Percentiles rank a stretch among this genome's conserved stretches.
These are phyloP conservation scores for Oppia nitens DNA, from an alignment of 1,140 invertebrate genomes.

Conservation along the genomic window DNA sequence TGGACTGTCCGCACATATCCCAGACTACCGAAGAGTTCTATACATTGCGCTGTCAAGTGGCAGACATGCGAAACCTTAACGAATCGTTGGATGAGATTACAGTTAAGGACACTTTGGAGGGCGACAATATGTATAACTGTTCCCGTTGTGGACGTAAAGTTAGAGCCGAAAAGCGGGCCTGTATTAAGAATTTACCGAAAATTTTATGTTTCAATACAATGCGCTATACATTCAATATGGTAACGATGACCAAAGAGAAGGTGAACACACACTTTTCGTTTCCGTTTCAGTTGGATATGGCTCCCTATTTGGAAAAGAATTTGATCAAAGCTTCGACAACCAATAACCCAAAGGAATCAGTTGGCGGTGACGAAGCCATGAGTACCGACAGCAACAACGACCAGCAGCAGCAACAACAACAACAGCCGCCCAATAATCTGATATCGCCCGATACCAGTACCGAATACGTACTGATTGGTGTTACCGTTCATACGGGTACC, in stretches of 20 bases:
- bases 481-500: conserved; percentile 89
- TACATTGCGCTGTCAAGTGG: conserved; percentile 82
- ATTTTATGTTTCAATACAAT: conserved; percentile 93
- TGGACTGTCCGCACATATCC: conserved; percentile 84
- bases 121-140: conserved; percentile 94
- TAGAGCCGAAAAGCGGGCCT: conserved; percentile 78
- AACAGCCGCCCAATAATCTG: not conserved
- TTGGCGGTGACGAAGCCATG: too few relatives aligned
- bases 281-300: conserved; percentile 78
- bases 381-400: conserved; percentile 25
- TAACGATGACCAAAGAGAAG: conserved; percentile 91
- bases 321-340: conserved; percentile 43
- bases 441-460: conserved; percentile 22
- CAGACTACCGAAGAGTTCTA: conserved; percentile 88
- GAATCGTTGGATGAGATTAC: conserved; percentile 88
- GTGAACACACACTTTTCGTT: conserved; percentile 96
- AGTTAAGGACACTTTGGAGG: conserved; percentile 86
- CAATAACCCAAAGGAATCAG: conserved; percentile 25
- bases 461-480: conserved; percentile 82
- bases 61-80: conserved; percentile 86
- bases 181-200: conserved; percentile 79
- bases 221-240: conserved; percentile 95
- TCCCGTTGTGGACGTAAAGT: conserved; percentile 87
- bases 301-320: conserved; percentile 80
- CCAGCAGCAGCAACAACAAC: conserved; percentile 34